These are phyloP conservation scores for Rhinella marina DNA, from an alignment of 2,797 vertebrate genomes.

Conservation along the genomic window DNA sequence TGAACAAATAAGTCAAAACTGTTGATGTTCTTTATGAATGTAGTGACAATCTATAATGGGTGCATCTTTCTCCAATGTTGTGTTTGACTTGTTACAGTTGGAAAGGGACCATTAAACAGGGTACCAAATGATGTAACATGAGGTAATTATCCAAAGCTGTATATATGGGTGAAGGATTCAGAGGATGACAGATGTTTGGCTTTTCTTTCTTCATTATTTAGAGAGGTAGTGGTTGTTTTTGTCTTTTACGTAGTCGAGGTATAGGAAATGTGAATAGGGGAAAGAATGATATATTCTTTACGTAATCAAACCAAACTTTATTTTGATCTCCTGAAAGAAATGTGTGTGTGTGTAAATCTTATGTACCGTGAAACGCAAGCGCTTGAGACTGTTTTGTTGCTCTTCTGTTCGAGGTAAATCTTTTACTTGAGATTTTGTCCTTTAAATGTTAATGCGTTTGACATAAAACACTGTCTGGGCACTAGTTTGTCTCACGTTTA, in stretches of 20 bases:
- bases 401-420: not conserved
- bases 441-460: not conserved
- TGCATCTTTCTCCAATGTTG: not conserved
- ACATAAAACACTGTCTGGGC: constrained; percentile 58
- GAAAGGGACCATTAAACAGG: constrained; percentile 7
- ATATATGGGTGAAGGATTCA: not conserved
- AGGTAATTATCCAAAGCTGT: constrained; percentile 16
- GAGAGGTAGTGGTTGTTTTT: not conserved
- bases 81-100: not conserved
- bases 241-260: not conserved
- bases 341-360: not conserved
- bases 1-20: not conserved
- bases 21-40: not conserved
- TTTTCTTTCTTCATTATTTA: not conserved
- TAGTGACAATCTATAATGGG: constrained; percentile 14
- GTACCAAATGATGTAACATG: not conserved
- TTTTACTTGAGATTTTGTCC: not conserved
- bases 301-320: not conserved
- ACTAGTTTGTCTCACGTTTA: constrained; percentile 23
- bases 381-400: not conserved
- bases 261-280: not conserved
- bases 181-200: not conserved
- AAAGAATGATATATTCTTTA: not conserved
- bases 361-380: not conserved
- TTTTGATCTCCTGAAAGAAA: not conserved